phyloP scores from a whole-genome alignment of 2,113 vertebrate genomes.

The Phodopus roborovskii region DNA sequence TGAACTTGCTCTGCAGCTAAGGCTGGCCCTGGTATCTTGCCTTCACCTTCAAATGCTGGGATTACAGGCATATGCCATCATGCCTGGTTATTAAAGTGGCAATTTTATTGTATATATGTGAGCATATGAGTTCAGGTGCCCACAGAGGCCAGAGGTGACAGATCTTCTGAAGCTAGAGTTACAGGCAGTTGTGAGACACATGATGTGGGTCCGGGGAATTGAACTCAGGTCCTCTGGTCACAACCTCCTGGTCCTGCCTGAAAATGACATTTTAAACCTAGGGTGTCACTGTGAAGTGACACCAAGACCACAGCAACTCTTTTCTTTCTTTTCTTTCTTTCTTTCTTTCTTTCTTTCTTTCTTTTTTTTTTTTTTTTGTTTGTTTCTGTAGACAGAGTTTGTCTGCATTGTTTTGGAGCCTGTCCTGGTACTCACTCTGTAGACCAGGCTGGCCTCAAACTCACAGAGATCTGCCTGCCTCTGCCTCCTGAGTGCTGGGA shows the following conservation, averaged over 20 bases:
- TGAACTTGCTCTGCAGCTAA: background rate
- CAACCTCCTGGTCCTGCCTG: background rate
- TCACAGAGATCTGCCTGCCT: no score
- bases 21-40: background rate
- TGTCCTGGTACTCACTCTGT: no score
- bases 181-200: background rate
- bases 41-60: background rate
- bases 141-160: background rate
- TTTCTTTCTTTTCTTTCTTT: no score
- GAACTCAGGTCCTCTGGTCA: background rate
- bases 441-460: no score
- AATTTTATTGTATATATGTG: background rate
- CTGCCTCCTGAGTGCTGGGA: no score
- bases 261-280: slow-evolving; percentile 4
- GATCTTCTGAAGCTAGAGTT: background rate
- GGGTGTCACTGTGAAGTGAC: background rate
- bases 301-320: background rate
- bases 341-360: no score
- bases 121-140: background rate
- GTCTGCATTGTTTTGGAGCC: no score
- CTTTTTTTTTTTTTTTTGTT: no score
- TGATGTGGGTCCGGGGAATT: background rate
- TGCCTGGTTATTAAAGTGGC: background rate
- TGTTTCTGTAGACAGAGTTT: no score
- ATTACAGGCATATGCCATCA: background rate